These are phyloP conservation scores for Phrynocephalus vlangalii DNA, from an alignment of 2,797 vertebrate species.

Conservation along the genomic window DNA sequence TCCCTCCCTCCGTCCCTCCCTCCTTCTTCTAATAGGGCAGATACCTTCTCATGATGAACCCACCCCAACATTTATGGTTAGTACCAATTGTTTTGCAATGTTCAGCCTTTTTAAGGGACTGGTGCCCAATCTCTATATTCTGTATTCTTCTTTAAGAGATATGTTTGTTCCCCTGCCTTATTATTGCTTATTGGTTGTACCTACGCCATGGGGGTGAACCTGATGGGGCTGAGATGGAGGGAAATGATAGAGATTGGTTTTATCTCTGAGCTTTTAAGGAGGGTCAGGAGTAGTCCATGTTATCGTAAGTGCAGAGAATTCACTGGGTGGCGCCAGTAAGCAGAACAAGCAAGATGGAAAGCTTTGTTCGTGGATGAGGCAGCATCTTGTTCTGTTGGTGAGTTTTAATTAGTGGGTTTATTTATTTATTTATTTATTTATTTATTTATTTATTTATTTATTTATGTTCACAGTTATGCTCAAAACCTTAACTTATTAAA, in stretches of 20 bases:
- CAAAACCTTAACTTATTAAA: no score
- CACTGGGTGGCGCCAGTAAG: not conserved
- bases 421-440: no score
- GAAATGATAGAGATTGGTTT: not conserved
- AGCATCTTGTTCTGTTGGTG: no score
- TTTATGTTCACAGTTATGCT: no score
- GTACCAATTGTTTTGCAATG: not conserved
- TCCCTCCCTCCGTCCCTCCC: no score
- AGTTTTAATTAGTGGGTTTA: no score
- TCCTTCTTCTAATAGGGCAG: no score
- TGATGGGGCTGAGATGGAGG: not conserved
- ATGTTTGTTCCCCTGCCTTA: not conserved
- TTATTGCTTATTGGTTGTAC: not conserved
- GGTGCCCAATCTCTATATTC: not conserved
- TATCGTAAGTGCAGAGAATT: not conserved
- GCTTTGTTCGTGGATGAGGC: not conserved
- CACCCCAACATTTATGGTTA: no score
- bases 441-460: no score
- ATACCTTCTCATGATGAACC: not conserved
- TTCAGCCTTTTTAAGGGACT: not conserved
- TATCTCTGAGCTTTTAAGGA: not conserved
- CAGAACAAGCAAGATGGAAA: not conserved
- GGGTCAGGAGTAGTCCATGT: not conserved
- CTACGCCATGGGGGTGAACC: not conserved
- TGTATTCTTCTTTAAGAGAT: not conserved